Evolutionary conservation across 2,888 invertebrate genomes (phyloP).

Genomic region (Acleris holmiana): DNA sequence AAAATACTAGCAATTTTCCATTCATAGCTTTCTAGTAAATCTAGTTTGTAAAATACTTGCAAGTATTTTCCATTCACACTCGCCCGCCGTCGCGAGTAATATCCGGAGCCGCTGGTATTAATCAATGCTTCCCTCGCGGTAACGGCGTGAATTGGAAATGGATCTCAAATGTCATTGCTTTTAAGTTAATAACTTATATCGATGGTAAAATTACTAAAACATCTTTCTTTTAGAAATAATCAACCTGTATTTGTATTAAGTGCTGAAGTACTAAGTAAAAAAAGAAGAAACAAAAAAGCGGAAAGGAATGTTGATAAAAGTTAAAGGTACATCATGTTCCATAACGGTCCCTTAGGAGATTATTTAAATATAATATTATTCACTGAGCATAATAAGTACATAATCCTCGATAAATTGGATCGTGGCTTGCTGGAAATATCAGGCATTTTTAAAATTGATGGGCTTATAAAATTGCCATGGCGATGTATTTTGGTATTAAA

Average conservation of each 20-base stretch:
- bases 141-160: slow-evolving; percentile 37
- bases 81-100: slow-evolving; percentile 44
- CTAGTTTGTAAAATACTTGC: slow-evolving; percentile 25
- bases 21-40: not conserved
- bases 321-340: too few relatives aligned
- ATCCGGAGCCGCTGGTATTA: slow-evolving; percentile 53
- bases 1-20: too few relatives aligned
- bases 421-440: not conserved
- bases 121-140: slow-evolving; percentile 46
- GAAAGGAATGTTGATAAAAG: too few relatives aligned
- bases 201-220: too few relatives aligned
- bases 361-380: too few relatives aligned
- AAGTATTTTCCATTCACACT: slow-evolving; percentile 39
- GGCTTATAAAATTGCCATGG: not conserved
- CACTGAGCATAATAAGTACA: too few relatives aligned
- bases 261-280: too few relatives aligned
- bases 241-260: too few relatives aligned
- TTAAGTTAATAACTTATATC: slow-evolving; percentile 26
- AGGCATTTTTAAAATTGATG: not conserved
- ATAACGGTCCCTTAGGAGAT: too few relatives aligned
- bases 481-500: not conserved
- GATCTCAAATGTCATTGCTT: slow-evolving; percentile 34
- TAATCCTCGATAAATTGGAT: too few relatives aligned
- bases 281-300: too few relatives aligned
- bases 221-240: too few relatives aligned